phyloP scores from a whole-genome alignment of 2,888 invertebrate genomes.

The Drosophila antonietae region DNA sequence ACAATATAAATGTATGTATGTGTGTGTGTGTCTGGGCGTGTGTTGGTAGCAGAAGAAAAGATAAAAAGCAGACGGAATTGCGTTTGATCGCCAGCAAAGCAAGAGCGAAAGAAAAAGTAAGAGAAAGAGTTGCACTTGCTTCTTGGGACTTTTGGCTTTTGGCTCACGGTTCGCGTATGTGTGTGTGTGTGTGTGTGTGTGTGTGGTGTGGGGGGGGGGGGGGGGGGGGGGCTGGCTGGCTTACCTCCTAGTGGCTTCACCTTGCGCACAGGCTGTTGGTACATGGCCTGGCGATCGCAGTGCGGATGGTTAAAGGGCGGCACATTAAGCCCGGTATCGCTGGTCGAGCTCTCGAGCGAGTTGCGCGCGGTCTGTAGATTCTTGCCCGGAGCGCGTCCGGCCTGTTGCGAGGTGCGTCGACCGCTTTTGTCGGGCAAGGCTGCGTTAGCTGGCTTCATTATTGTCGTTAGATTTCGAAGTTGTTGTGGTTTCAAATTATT shows the following conservation, averaged over 20 bases:
- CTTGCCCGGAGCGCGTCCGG: slow-evolving; percentile 5
- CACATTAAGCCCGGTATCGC: slow-evolving; percentile 24
- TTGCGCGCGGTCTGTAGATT: slow-evolving; percentile 1
- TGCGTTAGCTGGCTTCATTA: slow-evolving; percentile 28
- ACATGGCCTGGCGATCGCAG: slow-evolving; percentile 67
- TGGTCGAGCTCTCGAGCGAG: slow-evolving; percentile 22
- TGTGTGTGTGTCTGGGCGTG: neutral
- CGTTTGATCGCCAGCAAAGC: neutral
- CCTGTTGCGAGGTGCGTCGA: slow-evolving; percentile 13
- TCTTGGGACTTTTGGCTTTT: neutral
- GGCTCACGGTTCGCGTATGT: neutral
- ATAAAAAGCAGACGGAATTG: neutral
- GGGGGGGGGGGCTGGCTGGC: slow-evolving; percentile 9
- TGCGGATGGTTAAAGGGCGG: slow-evolving; percentile 63
- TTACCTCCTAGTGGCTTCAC: slow-evolving; percentile 52
- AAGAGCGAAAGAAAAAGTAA: too few relatives aligned
- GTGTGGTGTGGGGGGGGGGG: too few relatives aligned
- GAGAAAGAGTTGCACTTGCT: neutral
- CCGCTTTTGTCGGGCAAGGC: slow-evolving; percentile 12
- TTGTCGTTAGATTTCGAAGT: slow-evolving; percentile 36
- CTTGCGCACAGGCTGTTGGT: slow-evolving; percentile 60
- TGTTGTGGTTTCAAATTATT: slow-evolving; percentile 26
- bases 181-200: too few relatives aligned
- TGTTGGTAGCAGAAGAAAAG: neutral
- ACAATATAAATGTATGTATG: neutral